A percentile compares a stretch with the other conserved stretches of the same genome.
Evolutionary conservation across 2,797 vertebrate genomes (phyloP).

Genomic region (Myoxocephalus aenaeus): DNA sequence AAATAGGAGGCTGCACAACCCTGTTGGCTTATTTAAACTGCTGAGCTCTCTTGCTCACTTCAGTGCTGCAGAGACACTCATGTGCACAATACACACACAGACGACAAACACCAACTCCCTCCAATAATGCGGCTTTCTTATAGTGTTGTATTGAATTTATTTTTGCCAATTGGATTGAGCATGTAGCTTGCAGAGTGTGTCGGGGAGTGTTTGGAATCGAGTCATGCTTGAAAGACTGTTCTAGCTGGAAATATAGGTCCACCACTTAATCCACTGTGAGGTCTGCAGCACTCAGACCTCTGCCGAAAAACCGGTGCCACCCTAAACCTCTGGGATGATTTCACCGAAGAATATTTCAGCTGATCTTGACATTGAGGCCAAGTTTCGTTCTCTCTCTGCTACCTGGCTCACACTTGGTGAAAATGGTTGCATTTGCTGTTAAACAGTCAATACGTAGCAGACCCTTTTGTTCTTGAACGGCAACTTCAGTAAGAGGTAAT

Average conservation of each 20-base stretch:
- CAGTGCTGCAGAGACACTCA: slow-evolving; percentile 53
- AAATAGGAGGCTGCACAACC: slow-evolving; percentile 73
- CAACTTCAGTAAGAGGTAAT: slow-evolving; percentile 34
- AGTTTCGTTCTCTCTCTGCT: slow-evolving; percentile 48
- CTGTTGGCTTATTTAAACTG: slow-evolving; percentile 79
- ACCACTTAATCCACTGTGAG: slow-evolving; percentile 68
- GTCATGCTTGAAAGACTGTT: slow-evolving; percentile 78
- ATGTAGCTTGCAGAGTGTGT: slow-evolving; percentile 72
- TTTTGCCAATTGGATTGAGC: slow-evolving; percentile 74
- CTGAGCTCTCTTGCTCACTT: slow-evolving; percentile 62
- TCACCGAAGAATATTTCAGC: slow-evolving; percentile 61
- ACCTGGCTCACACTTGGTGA: slow-evolving; percentile 21
- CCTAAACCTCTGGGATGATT: slow-evolving; percentile 68
- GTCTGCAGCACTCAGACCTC: slow-evolving; percentile 58
- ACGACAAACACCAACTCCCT: slow-evolving; percentile 32
- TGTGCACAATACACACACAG: slow-evolving; percentile 39
- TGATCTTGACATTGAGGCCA: slow-evolving; percentile 67
- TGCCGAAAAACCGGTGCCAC: slow-evolving; percentile 52
- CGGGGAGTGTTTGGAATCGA: slow-evolving; percentile 71
- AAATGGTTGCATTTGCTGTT: slow-evolving; percentile 21
- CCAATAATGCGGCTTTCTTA: slow-evolving; percentile 55
- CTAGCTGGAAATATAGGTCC: slow-evolving; percentile 71
- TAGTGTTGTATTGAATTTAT: slow-evolving; percentile 71
- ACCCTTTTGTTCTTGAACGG: slow-evolving; percentile 48
- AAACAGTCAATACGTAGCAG: slow-evolving; percentile 29